Evolutionary conservation across 2,888 invertebrate species (phyloP).

Genomic region (Pterostichus madidus): DNA sequence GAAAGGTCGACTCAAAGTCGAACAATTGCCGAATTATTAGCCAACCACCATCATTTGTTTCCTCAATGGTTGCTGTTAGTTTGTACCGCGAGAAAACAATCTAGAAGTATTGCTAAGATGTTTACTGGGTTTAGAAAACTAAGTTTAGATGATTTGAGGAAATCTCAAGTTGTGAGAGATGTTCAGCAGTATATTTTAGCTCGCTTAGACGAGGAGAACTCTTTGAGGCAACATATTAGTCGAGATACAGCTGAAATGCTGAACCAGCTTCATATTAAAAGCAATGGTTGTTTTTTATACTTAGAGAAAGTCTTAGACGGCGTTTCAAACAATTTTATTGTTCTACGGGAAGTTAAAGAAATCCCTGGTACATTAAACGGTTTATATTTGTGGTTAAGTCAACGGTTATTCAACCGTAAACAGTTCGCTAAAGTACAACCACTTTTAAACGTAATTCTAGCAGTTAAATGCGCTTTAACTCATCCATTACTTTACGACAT

Average conservation of each 20-base stretch:
- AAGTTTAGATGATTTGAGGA: conserved; percentile 93
- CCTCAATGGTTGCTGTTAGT: conserved; percentile 96
- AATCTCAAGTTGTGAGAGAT: conserved; percentile 94
- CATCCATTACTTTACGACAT: conserved; percentile 90
- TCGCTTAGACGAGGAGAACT: conserved; percentile 92
- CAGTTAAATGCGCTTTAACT: conserved; percentile 91
- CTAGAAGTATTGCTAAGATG: conserved; percentile 89
- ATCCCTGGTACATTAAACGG: conserved; percentile 98
- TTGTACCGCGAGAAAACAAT: conserved; percentile 92
- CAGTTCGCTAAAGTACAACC: conserved; percentile 93
- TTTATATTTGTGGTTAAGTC: conserved; percentile 95
- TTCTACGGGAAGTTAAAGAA: conserved; percentile 92
- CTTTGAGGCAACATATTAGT: conserved; percentile 92
- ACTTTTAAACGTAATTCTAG: conserved; percentile 91
- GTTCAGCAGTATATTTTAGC: conserved; percentile 97
- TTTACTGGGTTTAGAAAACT: conserved; percentile 94
- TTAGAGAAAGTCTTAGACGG: conserved; percentile 93
- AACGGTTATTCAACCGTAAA: conserved; percentile 93
- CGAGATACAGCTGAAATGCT: conserved; percentile 95
- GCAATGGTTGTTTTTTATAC: conserved; percentile 94
- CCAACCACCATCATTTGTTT: conserved; percentile 93
- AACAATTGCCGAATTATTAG: conserved; percentile 90
- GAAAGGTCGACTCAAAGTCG: conserved; percentile 78
- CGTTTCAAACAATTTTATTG: conserved; percentile 95
- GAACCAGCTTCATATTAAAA: conserved; percentile 96